Base-by-base conservation (phyloP, 2,888 invertebrate species). In the Eueremaeus valkanovi region DNA sequence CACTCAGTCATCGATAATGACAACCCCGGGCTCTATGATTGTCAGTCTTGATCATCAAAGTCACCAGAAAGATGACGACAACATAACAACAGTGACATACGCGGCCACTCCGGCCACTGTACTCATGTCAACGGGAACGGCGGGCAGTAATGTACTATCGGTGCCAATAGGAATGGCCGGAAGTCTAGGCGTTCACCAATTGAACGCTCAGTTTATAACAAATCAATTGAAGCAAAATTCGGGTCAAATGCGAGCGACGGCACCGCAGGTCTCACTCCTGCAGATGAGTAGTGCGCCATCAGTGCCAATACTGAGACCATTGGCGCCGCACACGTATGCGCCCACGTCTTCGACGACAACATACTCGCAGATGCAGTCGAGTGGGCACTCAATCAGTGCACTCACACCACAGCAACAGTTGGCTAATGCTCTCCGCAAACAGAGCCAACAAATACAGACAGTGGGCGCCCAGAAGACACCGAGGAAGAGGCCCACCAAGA, bases 121-220 rank as follows among this genome's bases (percentile, higher is more conserved):
- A 3, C 68, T 68, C 11, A 68, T 68, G 68, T 68, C 68, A 1
- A 68, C 68, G 21, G 68, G 68, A 16, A 31, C 24, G 21, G 24
- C 73, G 13, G 73, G 73, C 45, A 73, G 36, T 58, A 73, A 73
- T 73, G 58, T 73, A 13, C 24, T 73, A 31, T 73, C 73, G 6
- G 73, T 73, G 5, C 73, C 73, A 9, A 55, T 73, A 55, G 73
- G 73, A 55, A 58, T 73, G 40, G 73, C 73, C 24, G 73, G 73
- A 0, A 51, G 73, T 49, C 24, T 73, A 51, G 58, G 58, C n/a
- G 58, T 58, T 73, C 73, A 73, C 13, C 51, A 73, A 24, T 36
- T 73, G 36, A 58, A 51, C n/a, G 73, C 73, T 33, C 73, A 73
- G 49, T 51, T 73, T 18, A 73, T 73, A 8, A 45, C 70, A 63